A percentile compares a stretch with the other conserved stretches of the same genome.
phyloP scores from a whole-genome alignment of 2,113 vertebrate species.

The Tyto alba region DNA sequence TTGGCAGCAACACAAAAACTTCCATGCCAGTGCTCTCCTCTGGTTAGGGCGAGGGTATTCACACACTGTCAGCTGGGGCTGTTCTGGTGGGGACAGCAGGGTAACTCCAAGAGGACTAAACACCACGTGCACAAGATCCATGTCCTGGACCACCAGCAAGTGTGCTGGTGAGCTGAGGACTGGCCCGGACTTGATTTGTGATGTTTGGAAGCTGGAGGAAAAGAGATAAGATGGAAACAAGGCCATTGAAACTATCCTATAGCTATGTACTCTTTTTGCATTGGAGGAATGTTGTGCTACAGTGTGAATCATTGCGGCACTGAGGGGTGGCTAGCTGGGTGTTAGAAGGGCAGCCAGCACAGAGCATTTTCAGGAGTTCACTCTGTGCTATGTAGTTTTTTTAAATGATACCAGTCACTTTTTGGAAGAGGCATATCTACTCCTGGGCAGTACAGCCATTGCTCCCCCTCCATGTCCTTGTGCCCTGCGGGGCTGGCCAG shows the following conservation, averaged over 20 bases:
- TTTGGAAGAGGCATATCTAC: not conserved
- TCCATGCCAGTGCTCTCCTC: not conserved
- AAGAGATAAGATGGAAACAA: not conserved
- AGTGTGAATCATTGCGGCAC: not conserved
- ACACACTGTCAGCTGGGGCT: not conserved
- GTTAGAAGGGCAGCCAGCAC: not conserved
- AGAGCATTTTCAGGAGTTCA: not conserved
- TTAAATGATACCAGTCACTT: fast-evolving
- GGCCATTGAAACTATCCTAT: not conserved
- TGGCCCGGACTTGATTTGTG: not conserved
- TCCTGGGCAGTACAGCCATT: not conserved
- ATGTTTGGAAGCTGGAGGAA: not conserved
- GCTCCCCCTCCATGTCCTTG: fast-evolving
- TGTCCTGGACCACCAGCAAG: not conserved
- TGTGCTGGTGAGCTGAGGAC: not conserved
- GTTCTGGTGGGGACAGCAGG: not conserved
- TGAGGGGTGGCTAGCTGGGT: not conserved
- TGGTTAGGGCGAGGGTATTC: not conserved
- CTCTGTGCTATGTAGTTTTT: not conserved
- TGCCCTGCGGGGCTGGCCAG: not conserved
- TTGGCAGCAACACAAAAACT: not conserved
- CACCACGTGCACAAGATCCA: not conserved
- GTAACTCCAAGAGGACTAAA: not conserved
- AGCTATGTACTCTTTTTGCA: not conserved
- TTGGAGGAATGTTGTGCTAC: not conserved